Conservation (phyloP, 2,888 invertebrate species). For the Drosophila buzzatii region DNA sequence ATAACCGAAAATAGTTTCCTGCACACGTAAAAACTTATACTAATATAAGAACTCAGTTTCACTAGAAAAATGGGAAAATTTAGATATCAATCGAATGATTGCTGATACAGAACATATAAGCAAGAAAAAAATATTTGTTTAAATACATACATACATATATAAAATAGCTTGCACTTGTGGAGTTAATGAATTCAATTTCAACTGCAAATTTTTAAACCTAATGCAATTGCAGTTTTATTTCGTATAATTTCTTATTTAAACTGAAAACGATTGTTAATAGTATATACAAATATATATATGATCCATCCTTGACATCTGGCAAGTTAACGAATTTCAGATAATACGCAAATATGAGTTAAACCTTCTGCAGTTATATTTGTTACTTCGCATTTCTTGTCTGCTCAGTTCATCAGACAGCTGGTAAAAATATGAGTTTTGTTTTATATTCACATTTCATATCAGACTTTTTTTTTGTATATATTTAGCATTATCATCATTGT, state of each 20-base stretch:
- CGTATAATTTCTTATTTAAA: background rate
- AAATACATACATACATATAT: too few species aligned
- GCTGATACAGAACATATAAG: background rate
- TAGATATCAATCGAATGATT: background rate
- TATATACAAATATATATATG: background rate
- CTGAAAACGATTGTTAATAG: background rate
- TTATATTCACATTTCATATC: slow-evolving; percentile 26
- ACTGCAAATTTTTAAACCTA: background rate
- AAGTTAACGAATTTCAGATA: background rate
- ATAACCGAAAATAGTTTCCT: slow-evolving; percentile 36
- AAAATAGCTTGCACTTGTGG: background rate
- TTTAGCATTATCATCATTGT: slow-evolving; percentile 56
- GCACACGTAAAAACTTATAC: background rate
- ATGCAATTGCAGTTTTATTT: background rate
- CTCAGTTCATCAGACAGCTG: slow-evolving; percentile 45
- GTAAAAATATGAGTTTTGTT: slow-evolving; percentile 12
- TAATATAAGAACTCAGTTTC: background rate
- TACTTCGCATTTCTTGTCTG: slow-evolving; percentile 10
- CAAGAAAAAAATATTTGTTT: background rate
- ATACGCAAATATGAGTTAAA: background rate
- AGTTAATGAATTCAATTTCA: background rate
- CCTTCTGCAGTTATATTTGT: background rate
- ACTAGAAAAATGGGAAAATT: slow-evolving; percentile 3
- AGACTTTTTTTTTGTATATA: slow-evolving; percentile 13
- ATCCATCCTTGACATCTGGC: background rate